Base-by-base conservation (phyloP, 2,113 vertebrate genomes). In the Irena cyanogastra region DNA sequence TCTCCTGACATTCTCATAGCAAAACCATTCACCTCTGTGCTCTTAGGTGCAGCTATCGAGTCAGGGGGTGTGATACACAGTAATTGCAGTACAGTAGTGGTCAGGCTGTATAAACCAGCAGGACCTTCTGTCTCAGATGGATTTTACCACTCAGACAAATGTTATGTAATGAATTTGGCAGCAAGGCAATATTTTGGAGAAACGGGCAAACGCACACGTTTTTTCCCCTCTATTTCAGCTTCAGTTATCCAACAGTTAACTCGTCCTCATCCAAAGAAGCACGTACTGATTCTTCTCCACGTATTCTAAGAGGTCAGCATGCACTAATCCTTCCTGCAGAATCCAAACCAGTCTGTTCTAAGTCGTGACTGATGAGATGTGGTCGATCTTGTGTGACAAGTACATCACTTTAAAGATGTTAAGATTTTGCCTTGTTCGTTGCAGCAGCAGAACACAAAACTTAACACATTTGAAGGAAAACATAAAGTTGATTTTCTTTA, bases 401-500 rank as follows among this genome's bases (percentile, higher is more conserved):
- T 16, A 60, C 6, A 0, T 42, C 0, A 19, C 15, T 47, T 78
- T 5, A 71, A 70, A 74, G 49, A 63, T 1, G 0, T 37, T 64
- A 37, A 42, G 13, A n/a, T 82, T 74, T 50, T 54, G 20, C 30
- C 22, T 69, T 23, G 3, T 49, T 84, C 59, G 44, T 64, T 85
- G 44, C 45, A 37, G 56, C 28, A 10, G 45, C 54, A 78, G 50
- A 82, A 74, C 12, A 15, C 50, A 65, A 82, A 84, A 63, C 37
- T 52, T 31, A 33, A 0, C 17, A 42, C 12, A 9, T 86, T 35
- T 10, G 4, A 72, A 37, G 19, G 33, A 52, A 87, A 82, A 47
- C 5, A 16, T 21, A 9, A 83, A 69, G 45, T 31, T 53, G 33
- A 24, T 65, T 75, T 52, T 45, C 49, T 65, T 39, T 45, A 33